These are phyloP conservation scores for Cliona cf. orientalis DNA, from an alignment of 37 sponge, comb jelly and placozoan species.

Conservation along the genomic window DNA sequence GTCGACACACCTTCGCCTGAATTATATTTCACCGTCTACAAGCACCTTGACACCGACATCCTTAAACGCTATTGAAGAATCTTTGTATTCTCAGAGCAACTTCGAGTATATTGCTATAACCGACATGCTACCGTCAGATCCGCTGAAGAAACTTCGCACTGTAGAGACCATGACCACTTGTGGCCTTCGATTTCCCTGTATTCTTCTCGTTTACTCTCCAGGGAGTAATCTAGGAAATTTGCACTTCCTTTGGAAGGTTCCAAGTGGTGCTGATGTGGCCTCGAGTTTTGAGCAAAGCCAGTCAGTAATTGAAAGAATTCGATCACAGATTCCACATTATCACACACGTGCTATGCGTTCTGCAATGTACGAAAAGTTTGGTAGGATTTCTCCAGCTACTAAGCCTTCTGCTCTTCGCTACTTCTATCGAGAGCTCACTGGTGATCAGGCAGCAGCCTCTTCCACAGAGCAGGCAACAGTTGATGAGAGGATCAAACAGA, in stretches of 20 bases:
- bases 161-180: neutral
- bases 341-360: slow-evolving; percentile 33
- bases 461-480: slow-evolving; percentile 3
- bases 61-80: too few relatives aligned
- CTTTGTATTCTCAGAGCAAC: too few relatives aligned
- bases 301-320: slow-evolving; percentile 25
- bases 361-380: slow-evolving; percentile 36
- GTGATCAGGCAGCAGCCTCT: slow-evolving; percentile 32
- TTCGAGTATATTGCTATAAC: slow-evolving; percentile 6
- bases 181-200: slow-evolving; percentile 10
- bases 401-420: slow-evolving; percentile 20
- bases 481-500: slow-evolving; percentile 23
- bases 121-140: neutral
- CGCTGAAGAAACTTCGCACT: slow-evolving; percentile 2
- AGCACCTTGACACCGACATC: too few relatives aligned
- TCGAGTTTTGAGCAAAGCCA: slow-evolving; percentile 16
- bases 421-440: slow-evolving; percentile 48
- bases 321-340: slow-evolving; percentile 20
- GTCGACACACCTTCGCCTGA: too few relatives aligned
- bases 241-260: slow-evolving; percentile 45
- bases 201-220: slow-evolving; percentile 30
- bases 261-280: slow-evolving; percentile 1
- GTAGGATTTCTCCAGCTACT: slow-evolving; percentile 22
- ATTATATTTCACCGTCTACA: too few relatives aligned
- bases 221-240: slow-evolving; percentile 55